A percentile compares a stretch with the other conserved stretches of the same genome.
These are phyloP conservation scores for Habrosyne pyritoides DNA, from an alignment of 2,888 invertebrate genomes.

Conservation along the genomic window DNA sequence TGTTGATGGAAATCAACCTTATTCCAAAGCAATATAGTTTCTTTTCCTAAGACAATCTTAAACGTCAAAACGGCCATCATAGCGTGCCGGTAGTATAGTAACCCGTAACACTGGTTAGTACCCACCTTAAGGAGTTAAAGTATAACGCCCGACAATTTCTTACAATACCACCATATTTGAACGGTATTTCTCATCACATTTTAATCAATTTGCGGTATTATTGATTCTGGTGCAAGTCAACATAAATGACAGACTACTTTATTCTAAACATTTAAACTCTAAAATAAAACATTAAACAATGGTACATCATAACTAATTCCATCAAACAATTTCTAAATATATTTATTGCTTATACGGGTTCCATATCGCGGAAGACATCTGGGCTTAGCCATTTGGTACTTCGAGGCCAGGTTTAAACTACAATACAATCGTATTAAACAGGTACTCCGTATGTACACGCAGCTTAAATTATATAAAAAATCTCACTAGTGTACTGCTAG, in stretches of 20 bases:
- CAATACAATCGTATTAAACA: conserved; percentile 6
- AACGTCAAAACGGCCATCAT: too few relatives aligned
- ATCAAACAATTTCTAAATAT: conserved; percentile 45
- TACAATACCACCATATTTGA: too few relatives aligned
- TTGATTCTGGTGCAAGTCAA: conserved; percentile 12
- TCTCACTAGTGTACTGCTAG: conserved; percentile 4
- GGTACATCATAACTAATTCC: conserved; percentile 37
- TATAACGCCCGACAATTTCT: too few relatives aligned
- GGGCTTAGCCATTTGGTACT: conserved; percentile 21
- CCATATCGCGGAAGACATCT: conserved; percentile 69
- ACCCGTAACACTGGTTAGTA: too few relatives aligned
- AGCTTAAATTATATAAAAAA: conserved; percentile 4
- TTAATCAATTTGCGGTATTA: not conserved
- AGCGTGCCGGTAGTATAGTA: too few relatives aligned
- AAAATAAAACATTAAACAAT: conserved; percentile 43
- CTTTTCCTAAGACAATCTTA: too few relatives aligned
- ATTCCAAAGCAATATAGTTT: too few relatives aligned
- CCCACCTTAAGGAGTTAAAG: too few relatives aligned
- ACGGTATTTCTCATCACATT: too few relatives aligned
- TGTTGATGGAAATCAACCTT: too few relatives aligned
- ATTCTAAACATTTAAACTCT: conserved; percentile 51
- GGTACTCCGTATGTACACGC: conserved; percentile 3
- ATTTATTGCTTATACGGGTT: conserved; percentile 70
- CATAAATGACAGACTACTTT: conserved; percentile 25
- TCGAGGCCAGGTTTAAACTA: conserved; percentile 15